A percentile compares a stretch with the other conserved stretches of the same genome.
phyloP scores from a whole-genome alignment of 2,113 vertebrate species.

The Corydoras maculifer region DNA sequence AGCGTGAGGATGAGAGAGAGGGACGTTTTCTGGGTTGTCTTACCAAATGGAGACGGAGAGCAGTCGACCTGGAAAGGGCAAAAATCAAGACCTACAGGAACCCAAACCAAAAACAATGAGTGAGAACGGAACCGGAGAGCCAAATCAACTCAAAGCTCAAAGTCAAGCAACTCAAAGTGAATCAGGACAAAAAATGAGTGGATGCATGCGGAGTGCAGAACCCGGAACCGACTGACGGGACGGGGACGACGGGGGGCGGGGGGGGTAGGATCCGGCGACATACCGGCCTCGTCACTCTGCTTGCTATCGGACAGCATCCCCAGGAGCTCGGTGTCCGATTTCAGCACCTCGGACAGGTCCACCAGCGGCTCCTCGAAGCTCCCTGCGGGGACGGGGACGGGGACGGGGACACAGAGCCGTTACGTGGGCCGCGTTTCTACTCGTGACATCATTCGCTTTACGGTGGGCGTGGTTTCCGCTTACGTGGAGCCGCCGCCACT shows the following conservation, averaged over 20 bases:
- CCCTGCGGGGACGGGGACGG: conserved; percentile 58
- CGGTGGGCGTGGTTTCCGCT: conserved; percentile 14
- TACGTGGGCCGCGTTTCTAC: too few species aligned
- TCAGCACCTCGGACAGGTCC: conserved; percentile 91
- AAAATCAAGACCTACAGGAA: conserved; percentile 99
- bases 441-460: not conserved
- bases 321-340: conserved; percentile 92
- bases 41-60: conserved; percentile 97
- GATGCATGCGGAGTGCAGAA: conserved; percentile 4
- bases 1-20: conserved; percentile 53
- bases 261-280: conserved; percentile 30
- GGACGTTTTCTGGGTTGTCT: conserved; percentile 75
- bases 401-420: too few species aligned
- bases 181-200: not conserved
- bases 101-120: conserved; percentile 96
- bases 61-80: conserved; percentile 98
- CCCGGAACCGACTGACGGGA: not conserved
- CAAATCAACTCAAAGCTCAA: conserved; percentile 42
- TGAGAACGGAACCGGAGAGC: conserved; percentile 58
- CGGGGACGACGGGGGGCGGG: not conserved
- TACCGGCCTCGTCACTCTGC: conserved; percentile 85
- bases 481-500: conserved; percentile 74
- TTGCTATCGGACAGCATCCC: conserved; percentile 91
- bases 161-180: conserved; percentile 31
- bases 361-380: conserved; percentile 82